These are phyloP conservation scores for Podilymbus podiceps DNA, from an alignment of 2,113 vertebrate species.

Conservation along the genomic window DNA sequence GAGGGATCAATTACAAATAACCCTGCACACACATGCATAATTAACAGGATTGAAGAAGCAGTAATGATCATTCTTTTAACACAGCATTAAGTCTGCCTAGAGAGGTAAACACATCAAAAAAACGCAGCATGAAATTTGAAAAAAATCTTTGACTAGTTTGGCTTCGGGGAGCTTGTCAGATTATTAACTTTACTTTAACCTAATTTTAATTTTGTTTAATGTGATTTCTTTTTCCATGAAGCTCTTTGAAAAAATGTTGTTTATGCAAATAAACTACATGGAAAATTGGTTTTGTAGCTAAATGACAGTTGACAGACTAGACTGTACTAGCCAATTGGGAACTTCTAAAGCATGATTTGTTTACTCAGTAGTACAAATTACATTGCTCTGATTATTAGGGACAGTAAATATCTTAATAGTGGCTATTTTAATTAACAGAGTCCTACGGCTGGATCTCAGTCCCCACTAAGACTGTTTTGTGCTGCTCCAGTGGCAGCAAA, in stretches of 20 bases:
- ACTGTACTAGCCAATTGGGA: slow-evolving; percentile 44
- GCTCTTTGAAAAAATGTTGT: slow-evolving; percentile 47
- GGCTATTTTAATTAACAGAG: slow-evolving; percentile 53
- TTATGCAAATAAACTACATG: slow-evolving; percentile 63
- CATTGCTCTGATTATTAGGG: slow-evolving; percentile 33
- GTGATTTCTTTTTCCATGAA: slow-evolving; percentile 46
- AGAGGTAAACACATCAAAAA: slow-evolving; percentile 58
- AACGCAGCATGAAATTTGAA: slow-evolving; percentile 26
- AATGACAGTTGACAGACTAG: slow-evolving; percentile 49
- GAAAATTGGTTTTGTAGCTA: slow-evolving; percentile 60
- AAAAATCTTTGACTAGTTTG: slow-evolving; percentile 29
- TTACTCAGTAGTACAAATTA: slow-evolving; percentile 56
- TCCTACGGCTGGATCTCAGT: neutral
- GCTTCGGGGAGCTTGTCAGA: slow-evolving; percentile 60
- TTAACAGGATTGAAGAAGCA: slow-evolving; percentile 33
- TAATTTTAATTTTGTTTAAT: slow-evolving; percentile 63
- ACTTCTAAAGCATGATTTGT: slow-evolving; percentile 44
- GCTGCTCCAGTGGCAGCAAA: slow-evolving; percentile 21
- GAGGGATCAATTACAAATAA: slow-evolving; percentile 53
- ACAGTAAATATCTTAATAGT: slow-evolving; percentile 57
- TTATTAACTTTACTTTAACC: slow-evolving; percentile 59
- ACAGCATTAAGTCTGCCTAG: neutral
- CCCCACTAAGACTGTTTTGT: neutral
- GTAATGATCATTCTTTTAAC: slow-evolving; percentile 57
- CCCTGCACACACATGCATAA: neutral